Conservation (phyloP, 2,888 invertebrate genomes). For the Leptinotarsa haldemani region DNA sequence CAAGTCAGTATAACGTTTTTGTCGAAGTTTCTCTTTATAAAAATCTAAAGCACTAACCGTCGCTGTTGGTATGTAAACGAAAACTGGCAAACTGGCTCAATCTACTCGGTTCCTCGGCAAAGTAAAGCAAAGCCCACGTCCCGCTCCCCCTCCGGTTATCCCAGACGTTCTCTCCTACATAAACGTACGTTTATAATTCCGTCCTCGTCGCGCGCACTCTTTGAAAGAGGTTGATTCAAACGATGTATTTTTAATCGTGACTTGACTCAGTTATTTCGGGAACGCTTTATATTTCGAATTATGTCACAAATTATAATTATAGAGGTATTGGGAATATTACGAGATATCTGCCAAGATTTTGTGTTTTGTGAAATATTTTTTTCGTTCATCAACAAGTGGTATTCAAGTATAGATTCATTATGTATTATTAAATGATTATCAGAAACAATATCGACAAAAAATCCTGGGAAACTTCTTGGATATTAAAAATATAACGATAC, state of each 20-base stretch:
- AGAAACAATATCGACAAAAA: not conserved
- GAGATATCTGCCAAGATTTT: slow-evolving; percentile 14
- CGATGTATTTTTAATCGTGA: slow-evolving; percentile 40
- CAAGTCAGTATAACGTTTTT: not conserved
- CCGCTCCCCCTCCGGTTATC: slow-evolving; percentile 45
- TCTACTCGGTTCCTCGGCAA: slow-evolving; percentile 48
- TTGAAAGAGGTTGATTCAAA: slow-evolving; percentile 25
- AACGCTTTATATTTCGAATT: slow-evolving; percentile 51
- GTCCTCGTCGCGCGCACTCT: slow-evolving; percentile 24
- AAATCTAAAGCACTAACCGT: slow-evolving; percentile 42
- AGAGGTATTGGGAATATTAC: slow-evolving; percentile 22
- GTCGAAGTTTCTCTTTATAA: not conserved
- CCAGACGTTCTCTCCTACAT: slow-evolving; percentile 32
- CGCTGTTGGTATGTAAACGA: slow-evolving; percentile 33
- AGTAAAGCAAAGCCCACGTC: slow-evolving; percentile 51
- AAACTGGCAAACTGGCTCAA: slow-evolving; percentile 52
- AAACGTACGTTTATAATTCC: slow-evolving; percentile 26
- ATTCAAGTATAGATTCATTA: not conserved
- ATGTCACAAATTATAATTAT: slow-evolving; percentile 51
- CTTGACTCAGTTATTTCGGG: slow-evolving; percentile 53
- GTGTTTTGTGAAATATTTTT: slow-evolving; percentile 2
- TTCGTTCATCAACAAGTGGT: slow-evolving; percentile 6
- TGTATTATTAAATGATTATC: not conserved
- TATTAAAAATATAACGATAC: too few relatives aligned
- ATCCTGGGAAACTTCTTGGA: too few relatives aligned